A percentile compares a stretch with the other conserved stretches of the same genome.
Conservation (phyloP, 2,113 vertebrate genomes). For the Alosa alosa region DNA sequence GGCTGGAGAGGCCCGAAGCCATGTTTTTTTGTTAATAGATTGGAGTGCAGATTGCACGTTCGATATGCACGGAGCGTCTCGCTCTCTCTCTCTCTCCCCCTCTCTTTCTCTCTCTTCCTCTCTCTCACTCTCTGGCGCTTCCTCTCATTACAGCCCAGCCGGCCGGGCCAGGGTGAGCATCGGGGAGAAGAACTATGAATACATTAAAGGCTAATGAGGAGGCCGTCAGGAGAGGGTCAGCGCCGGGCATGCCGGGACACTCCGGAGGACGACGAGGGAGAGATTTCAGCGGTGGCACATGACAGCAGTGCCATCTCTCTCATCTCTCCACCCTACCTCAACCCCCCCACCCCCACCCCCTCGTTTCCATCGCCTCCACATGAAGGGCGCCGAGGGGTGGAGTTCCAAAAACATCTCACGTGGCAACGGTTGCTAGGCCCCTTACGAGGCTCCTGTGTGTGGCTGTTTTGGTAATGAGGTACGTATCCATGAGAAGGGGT, state of each 20-base stretch:
- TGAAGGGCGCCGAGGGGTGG: conserved; percentile 70
- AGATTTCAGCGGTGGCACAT: conserved; percentile 64
- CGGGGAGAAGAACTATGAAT: conserved; percentile 78
- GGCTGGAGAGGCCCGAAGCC: conserved; percentile 72
- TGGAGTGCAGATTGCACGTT: conserved; percentile 80
- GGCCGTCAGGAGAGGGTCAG: conserved; percentile 73
- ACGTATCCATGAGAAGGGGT: conserved; percentile 38
- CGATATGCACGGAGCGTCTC: conserved; percentile 63
- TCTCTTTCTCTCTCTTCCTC: neutral
- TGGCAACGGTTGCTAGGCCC: conserved; percentile 75
- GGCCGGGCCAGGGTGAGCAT: conserved; percentile 74
- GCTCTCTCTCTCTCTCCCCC: neutral
- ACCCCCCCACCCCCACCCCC: neutral
- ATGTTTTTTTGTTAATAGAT: conserved; percentile 74
- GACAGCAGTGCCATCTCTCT: conserved; percentile 67
- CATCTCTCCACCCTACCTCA: neutral
- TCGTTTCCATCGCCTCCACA: conserved; percentile 30
- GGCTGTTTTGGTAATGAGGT: conserved; percentile 36
- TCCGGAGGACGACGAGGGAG: conserved; percentile 59
- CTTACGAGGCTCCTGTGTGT: neutral
- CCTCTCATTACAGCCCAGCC: conserved; percentile 77
- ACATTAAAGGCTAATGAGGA: conserved; percentile 84
- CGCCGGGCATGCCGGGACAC: conserved; percentile 54
- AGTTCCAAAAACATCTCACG: conserved; percentile 70
- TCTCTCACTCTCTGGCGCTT: conserved; percentile 51